These are phyloP conservation scores for Drosophila parthenogenetica DNA, from an alignment of 2,888 invertebrate species.

Conservation along the genomic window DNA sequence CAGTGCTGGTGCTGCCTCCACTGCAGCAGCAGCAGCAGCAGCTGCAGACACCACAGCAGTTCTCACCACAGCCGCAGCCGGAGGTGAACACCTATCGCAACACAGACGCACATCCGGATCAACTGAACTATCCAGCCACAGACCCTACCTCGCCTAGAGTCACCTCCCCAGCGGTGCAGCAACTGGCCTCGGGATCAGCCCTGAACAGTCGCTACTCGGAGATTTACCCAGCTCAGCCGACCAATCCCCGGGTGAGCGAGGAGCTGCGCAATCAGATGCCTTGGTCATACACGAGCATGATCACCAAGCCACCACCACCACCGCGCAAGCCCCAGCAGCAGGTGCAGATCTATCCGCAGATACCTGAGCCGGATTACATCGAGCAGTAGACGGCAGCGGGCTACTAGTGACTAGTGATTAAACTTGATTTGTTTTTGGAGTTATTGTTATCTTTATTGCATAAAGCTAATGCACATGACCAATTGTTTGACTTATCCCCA, in stretches of 20 bases:
- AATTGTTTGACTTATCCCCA: constrained; percentile 35
- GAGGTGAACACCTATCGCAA: constrained; percentile 76
- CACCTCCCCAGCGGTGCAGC: constrained; percentile 65
- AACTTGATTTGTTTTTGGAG: constrained; percentile 46
- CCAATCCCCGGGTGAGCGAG: constrained; percentile 80
- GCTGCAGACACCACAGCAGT: constrained; percentile 36
- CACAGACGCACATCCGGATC: constrained; percentile 81
- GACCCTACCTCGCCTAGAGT: constrained; percentile 44
- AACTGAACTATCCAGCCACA: constrained; percentile 76
- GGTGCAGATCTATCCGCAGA: constrained; percentile 87
- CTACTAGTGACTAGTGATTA: constrained; percentile 17
- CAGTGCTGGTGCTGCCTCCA: constrained; percentile 61
- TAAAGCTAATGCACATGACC: constrained; percentile 73
- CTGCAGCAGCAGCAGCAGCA: constrained; percentile 37
- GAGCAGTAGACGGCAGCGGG: constrained; percentile 43
- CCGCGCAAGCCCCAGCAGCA: constrained; percentile 82
- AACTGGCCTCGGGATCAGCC: constrained; percentile 77
- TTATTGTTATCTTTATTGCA: constrained; percentile 78
- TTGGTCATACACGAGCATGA: constrained; percentile 86
- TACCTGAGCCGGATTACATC: constrained; percentile 88
- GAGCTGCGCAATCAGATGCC: constrained; percentile 87
- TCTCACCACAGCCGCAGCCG: constrained; percentile 36
- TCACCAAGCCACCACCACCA: constrained; percentile 70
- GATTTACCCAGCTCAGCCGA: constrained; percentile 61
- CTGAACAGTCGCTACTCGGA: constrained; percentile 82